A percentile compares a stretch with the other conserved stretches of the same genome.
Evolutionary conservation across 2,888 invertebrate species (phyloP).

Genomic region (Elgonia sp.): DNA sequence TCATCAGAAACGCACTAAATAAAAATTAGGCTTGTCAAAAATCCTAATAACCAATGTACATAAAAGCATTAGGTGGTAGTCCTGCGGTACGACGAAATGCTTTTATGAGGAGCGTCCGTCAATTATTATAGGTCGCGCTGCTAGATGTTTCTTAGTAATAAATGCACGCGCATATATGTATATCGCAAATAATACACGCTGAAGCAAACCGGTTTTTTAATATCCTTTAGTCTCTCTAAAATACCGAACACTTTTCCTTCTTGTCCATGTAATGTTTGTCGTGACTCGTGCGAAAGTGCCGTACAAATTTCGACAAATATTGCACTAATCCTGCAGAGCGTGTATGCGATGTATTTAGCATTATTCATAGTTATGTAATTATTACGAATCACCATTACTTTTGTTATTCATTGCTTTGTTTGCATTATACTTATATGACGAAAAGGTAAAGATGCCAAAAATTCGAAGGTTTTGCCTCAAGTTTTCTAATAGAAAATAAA

Average conservation of each 20-base stretch:
- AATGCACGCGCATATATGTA: constrained; percentile 38
- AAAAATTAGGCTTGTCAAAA: constrained; percentile 11
- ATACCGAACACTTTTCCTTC: constrained; percentile 32
- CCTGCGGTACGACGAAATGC: constrained; percentile 55
- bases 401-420: neutral
- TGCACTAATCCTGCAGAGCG: constrained; percentile 28
- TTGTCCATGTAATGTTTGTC: constrained; percentile 30
- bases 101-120: constrained; percentile 55
- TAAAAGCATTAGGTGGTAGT: constrained; percentile 29
- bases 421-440: neutral
- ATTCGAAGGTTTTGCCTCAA: neutral
- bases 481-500: too few relatives aligned
- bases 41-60: constrained; percentile 42
- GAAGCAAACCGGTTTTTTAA: constrained; percentile 64
- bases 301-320: constrained; percentile 48
- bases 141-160: constrained; percentile 53
- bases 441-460: neutral
- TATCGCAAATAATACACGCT: constrained; percentile 60
- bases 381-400: constrained; percentile 36
- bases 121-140: constrained; percentile 61
- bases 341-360: constrained; percentile 28
- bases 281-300: constrained; percentile 29
- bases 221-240: constrained; percentile 61
- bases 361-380: constrained; percentile 35
- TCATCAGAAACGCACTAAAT: neutral